Evolutionary conservation across 2,797 vertebrate species (phyloP), one percentile per base, ranked within the genome.

Genomic region (Cirrhinus mrigala): DNA sequence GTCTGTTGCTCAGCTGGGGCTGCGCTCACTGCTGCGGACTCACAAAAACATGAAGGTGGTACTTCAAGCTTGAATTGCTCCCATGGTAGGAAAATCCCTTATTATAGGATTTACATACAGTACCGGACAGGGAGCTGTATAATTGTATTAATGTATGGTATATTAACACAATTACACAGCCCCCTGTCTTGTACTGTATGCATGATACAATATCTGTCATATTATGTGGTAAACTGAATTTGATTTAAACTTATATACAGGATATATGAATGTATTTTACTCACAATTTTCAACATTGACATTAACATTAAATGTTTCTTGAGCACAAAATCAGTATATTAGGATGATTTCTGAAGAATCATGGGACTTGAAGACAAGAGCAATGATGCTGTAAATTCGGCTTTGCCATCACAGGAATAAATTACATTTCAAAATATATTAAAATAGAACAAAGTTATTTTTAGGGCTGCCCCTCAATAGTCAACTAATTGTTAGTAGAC

Each of bases 51-150:
- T 37, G 11, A 76, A 56, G 9, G 11, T 37, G 29, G 29, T 56
- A 37, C 74, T 77, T 77, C 29, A 77, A 40, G 50, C 29, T 37
- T 37, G 20, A 56, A 37, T 54, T 54, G 18, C 27, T 76, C 27
- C 20, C 29, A n/a, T 14, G 33, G 20, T 16, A 37, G 29, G 11
- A 56, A 75, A 77, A 77, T 58, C 52, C 54, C 12, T 58, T 56
- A 76, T 56, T 37, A 77, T 58, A 40, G 7, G 52, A 77, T 77
- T 16, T 77, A 8, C 73, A 54, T 58, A 24, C 22, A 77, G 52
- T 4, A 40, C 22, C 10, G 54, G 20, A 77, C 20, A 58, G 54
- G 11, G 12, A 40, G 54, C 75, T 40, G 20, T 77, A 58, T 58
- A 58, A 40, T 58, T 50, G 52, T 40, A 4, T 58, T 40, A 40